phyloP scores from a whole-genome alignment of 2,113 vertebrate species.

The Hyla sarda region DNA sequence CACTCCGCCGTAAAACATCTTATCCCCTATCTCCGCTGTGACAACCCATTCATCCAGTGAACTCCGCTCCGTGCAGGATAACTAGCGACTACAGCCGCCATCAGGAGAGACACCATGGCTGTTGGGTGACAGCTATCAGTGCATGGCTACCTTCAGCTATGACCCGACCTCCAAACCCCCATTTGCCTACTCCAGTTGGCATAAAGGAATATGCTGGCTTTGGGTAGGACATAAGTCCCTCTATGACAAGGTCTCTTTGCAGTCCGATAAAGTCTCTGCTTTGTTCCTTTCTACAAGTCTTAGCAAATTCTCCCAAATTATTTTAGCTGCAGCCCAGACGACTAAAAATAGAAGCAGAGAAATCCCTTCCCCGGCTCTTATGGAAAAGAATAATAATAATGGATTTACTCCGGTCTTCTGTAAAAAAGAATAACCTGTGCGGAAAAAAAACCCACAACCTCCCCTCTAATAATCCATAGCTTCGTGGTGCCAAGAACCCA shows the following conservation, averaged over 20 bases:
- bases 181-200: no score
- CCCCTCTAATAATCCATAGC: slow-evolving; percentile 33
- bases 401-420: background rate
- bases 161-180: no score
- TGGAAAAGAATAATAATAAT: slow-evolving; percentile 4
- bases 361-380: background rate
- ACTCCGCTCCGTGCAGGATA: no score
- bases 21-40: no score
- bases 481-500: background rate
- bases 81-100: no score
- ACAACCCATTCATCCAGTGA: no score
- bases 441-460: slow-evolving; percentile 35
- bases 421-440: background rate
- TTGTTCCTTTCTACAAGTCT: background rate
- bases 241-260: background rate
- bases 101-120: no score
- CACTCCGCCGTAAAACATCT: no score
- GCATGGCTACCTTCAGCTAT: no score
- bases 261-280: background rate
- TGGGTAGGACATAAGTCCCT: no score
- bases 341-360: slow-evolving; percentile 13
- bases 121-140: no score
- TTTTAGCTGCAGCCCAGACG: background rate
- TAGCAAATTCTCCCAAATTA: background rate
- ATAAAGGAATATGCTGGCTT: no score